Percentiles rank a stretch among this genome's conserved stretches.
Conservation (phyloP, 2,888 invertebrate genomes). For the Eugnorisma glareosa region DNA sequence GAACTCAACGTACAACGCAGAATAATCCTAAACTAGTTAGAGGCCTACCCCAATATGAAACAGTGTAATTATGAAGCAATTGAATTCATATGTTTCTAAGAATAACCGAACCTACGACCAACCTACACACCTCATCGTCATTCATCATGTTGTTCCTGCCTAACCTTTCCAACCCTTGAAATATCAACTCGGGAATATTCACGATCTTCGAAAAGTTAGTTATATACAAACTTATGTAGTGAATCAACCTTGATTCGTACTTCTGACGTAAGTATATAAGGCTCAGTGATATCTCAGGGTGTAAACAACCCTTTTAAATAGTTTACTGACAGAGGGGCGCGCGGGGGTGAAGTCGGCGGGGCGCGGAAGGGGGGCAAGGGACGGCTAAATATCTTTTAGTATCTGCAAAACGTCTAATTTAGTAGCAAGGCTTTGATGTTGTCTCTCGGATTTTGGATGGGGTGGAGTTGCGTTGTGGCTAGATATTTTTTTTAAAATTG, state of each 20-base stretch:
- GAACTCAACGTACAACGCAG: not conserved
- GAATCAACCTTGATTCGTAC: slow-evolving; percentile 49
- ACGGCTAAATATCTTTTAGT: slow-evolving; percentile 87
- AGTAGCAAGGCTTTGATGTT: slow-evolving; percentile 85
- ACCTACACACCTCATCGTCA: not conserved
- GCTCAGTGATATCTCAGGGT: slow-evolving; percentile 73
- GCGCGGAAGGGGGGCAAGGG: slow-evolving; percentile 63
- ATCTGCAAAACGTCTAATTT: slow-evolving; percentile 88
- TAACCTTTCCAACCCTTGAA: slow-evolving; percentile 5
- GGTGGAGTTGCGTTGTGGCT: slow-evolving; percentile 65
- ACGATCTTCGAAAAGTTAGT: slow-evolving; percentile 14
- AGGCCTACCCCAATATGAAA: not conserved
- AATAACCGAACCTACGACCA: not conserved
- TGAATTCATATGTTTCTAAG: not conserved
- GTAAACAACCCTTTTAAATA: slow-evolving; percentile 88
- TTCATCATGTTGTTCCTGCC: not conserved
- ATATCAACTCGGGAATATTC: slow-evolving; percentile 6
- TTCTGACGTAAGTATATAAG: slow-evolving; percentile 61
- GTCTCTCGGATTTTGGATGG: slow-evolving; percentile 67
- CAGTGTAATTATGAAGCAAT: not conserved
- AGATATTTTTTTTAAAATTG: not conserved
- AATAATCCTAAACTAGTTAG: not conserved
- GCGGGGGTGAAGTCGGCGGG: slow-evolving; percentile 32
- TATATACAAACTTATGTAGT: slow-evolving; percentile 35
- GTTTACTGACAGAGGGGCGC: slow-evolving; percentile 76